A percentile compares a stretch with the other conserved stretches of the same genome.
phyloP scores from a whole-genome alignment of 1,140 invertebrate genomes.

The Arion vulgaris region DNA sequence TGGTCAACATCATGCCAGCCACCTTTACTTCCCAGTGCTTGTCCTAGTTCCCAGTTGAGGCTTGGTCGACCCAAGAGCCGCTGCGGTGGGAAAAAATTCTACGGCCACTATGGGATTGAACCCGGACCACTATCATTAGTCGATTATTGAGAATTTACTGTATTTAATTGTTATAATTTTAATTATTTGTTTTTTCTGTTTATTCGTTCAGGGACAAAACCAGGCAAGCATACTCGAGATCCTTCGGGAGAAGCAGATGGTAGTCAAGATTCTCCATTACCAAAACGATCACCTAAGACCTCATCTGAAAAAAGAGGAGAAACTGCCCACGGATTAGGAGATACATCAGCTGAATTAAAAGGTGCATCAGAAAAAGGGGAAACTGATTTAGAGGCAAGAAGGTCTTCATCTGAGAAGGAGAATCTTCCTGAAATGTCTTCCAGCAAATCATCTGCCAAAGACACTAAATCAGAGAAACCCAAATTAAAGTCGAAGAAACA shows the following conservation, averaged over 20 bases:
- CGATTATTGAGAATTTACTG: background rate
- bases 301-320: slow-evolving; percentile 43
- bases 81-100: background rate
- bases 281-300: slow-evolving; percentile 51
- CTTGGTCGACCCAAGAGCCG: background rate
- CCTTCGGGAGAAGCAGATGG: slow-evolving; percentile 41
- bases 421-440: slow-evolving; percentile 20
- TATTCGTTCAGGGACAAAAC: slow-evolving; percentile 50
- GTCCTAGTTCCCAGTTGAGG: no score
- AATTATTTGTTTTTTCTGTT: background rate
- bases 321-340: background rate
- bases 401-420: slow-evolving; percentile 26
- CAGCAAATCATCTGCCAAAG: slow-evolving; percentile 33
- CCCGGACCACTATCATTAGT: background rate
- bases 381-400: background rate
- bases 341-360: background rate
- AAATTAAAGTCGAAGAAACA: slow-evolving; percentile 15
- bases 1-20: no score
- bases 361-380: slow-evolving; percentile 35
- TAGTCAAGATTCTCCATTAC: slow-evolving; percentile 45
- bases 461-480: slow-evolving; percentile 2
- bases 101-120: background rate
- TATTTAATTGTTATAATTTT: background rate
- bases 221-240: slow-evolving; percentile 51
- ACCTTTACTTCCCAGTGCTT: no score